Percentiles rank a stretch among this genome's conserved stretches.
Evolutionary conservation across 2,888 invertebrate species (phyloP).

Genomic region (Cryptocephalus moraei): DNA sequence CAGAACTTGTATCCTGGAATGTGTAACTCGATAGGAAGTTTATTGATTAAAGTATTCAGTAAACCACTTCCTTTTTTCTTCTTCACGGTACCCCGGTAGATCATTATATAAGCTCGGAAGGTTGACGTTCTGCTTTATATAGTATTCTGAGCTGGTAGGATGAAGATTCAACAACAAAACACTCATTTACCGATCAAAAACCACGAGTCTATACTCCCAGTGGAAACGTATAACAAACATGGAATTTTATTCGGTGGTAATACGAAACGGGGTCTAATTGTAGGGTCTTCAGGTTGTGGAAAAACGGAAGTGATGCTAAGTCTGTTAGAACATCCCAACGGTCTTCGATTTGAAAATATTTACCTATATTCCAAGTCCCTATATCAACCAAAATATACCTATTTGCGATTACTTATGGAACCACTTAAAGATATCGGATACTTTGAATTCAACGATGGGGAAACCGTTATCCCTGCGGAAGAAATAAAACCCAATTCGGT

Average conservation of each 20-base stretch:
- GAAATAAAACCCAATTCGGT: conserved; percentile 2
- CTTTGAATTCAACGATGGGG: background rate
- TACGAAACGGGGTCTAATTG: background rate
- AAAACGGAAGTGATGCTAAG: conserved; percentile 1
- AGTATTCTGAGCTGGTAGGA: too few relatives aligned
- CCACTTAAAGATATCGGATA: conserved; percentile 2
- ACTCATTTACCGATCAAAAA: too few relatives aligned
- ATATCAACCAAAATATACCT: conserved; percentile 2
- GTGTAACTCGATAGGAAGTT: too few relatives aligned
- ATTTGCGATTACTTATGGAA: background rate
- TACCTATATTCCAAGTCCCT: conserved; percentile 1
- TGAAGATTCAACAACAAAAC: too few relatives aligned
- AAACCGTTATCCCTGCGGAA: background rate
- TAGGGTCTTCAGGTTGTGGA: background rate
- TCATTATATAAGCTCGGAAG: too few relatives aligned
- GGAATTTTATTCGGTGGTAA: conserved; percentile 1
- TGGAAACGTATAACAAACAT: background rate
- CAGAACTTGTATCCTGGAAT: too few relatives aligned
- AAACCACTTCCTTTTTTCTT: too few relatives aligned
- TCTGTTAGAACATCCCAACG: conserved; percentile 2
- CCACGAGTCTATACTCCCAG: too few relatives aligned
- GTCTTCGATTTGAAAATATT: conserved; percentile 3
- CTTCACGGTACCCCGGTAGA: too few relatives aligned
- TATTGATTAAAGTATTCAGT: too few relatives aligned
- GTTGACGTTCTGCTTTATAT: too few relatives aligned